A percentile compares a stretch with the other conserved stretches of the same genome.
These are phyloP conservation scores for Donacobius atricapilla DNA, from an alignment of 2,113 vertebrate species.

Conservation along the genomic window DNA sequence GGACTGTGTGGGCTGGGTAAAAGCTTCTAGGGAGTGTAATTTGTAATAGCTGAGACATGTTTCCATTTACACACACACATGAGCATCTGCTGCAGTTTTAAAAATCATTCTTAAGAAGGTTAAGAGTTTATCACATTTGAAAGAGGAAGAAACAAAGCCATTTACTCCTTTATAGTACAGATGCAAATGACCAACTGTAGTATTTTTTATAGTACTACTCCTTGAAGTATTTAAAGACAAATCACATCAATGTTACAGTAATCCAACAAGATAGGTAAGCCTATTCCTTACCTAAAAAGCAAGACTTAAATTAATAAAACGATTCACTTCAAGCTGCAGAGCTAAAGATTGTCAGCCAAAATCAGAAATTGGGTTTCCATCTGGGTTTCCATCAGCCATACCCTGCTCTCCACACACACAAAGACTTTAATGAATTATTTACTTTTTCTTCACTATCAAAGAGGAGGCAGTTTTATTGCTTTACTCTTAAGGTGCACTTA, in stretches of 20 bases:
- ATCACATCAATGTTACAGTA: not conserved
- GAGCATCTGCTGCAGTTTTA: not conserved
- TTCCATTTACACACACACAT: not conserved
- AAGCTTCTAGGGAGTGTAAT: not conserved
- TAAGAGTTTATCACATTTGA: not conserved
- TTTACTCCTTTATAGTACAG: not conserved
- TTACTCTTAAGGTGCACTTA: not conserved
- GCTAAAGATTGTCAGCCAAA: not conserved
- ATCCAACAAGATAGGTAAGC: not conserved
- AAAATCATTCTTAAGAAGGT: not conserved
- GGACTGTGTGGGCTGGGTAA: not conserved
- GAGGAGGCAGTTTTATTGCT: not conserved
- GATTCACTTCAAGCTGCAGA: not conserved
- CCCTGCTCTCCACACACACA: not conserved
- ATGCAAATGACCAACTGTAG: not conserved
- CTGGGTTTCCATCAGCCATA: not conserved
- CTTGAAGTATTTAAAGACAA: not conserved
- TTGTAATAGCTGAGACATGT: not conserved
- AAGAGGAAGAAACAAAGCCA: not conserved
- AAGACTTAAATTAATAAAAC: not conserved
- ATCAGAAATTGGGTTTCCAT: not conserved
- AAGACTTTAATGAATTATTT: not conserved
- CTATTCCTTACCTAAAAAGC: not conserved
- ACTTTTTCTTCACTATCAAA: not conserved
- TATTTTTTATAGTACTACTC: not conserved